Base-by-base conservation (phyloP, 2,113 vertebrate genomes). In the Motacilla tschutschensis region DNA sequence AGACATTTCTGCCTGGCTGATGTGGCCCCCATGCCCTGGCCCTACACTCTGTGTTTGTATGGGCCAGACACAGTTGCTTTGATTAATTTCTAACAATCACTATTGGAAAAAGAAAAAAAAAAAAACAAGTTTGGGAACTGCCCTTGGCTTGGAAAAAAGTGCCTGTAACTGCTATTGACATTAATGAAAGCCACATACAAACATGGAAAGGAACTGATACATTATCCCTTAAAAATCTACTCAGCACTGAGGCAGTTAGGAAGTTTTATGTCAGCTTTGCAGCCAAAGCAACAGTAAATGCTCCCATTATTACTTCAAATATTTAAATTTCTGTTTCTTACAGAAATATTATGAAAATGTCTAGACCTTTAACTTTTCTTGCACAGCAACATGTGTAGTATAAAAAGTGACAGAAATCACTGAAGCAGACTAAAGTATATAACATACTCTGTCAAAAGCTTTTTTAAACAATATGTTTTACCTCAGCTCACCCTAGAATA, bases 271-370 rank as follows among this genome's bases (percentile, higher is more conserved):
- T 91, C 87, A 92, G 66, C 87, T 95, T 72, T 85, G 59, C 73
- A 89, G 85, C 88, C 73, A 87, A 93, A 95, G 88, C 75, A 95
- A 93, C 66, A 87, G 57, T 71, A 92, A 94, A 91, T 79, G 85
- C 50, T 93, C 66, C 70, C 60, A 88, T 93, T 95, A 93, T 88
- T 95, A 93, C 85, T 85, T 91, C 89, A 85, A 92, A 91, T 89
- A 95, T 94, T 94, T 92, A 95, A 93, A 93, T 92, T 89, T 94
- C 86, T 93, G 33, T 91, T 95, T 93, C 89, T 92, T 91, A 80
- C 66, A 70, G 80, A 93, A 93, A 89, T 89, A 93, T 79, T 89
- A 76, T 75, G 50, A 91, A 95, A 70, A 87, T 67, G 93, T 86
- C 88, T 83, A 87, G 89, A 90, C 84, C 65, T 91, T 91, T 95